Evolutionary conservation across 2,888 invertebrate genomes (phyloP).

Genomic region (Caprella mutica): DNA sequence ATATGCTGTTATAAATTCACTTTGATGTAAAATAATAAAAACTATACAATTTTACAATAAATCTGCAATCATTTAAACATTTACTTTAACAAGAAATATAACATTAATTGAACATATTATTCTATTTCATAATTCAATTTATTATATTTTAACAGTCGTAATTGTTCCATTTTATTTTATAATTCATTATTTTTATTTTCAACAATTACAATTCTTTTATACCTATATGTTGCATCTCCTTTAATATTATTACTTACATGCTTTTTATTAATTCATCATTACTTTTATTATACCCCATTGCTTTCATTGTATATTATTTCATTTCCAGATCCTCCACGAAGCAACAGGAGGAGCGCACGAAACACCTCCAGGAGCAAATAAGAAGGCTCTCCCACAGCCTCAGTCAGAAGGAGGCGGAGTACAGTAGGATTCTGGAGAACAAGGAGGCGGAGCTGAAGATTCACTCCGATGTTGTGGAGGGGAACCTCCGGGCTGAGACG

Average conservation of each 20-base stretch:
- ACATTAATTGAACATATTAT: background rate
- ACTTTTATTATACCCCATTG: no score
- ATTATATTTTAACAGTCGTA: background rate
- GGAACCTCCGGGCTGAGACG: constrained; percentile 20
- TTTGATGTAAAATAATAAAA: no score
- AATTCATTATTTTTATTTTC: background rate
- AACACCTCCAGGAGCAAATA: constrained; percentile 11
- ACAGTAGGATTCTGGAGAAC: constrained; percentile 16
- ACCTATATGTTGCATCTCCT: no score
- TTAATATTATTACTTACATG: background rate
- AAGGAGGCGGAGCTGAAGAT: constrained; percentile 27
- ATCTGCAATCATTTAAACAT: background rate
- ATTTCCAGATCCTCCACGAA: background rate
- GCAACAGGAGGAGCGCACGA: background rate
- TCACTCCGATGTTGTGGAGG: constrained; percentile 24
- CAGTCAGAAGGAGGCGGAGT: constrained; percentile 20
- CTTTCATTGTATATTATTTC: no score
- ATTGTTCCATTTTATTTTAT: constrained; percentile 5
- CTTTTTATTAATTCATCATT: no score
- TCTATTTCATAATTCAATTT: background rate
- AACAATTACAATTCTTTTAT: background rate
- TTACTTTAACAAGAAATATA: background rate
- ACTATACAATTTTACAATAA: no score
- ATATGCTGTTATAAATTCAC: no score
- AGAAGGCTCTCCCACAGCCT: constrained; percentile 12